Base-by-base conservation (phyloP, 2,888 invertebrate species). In the Lithophane socia region DNA sequence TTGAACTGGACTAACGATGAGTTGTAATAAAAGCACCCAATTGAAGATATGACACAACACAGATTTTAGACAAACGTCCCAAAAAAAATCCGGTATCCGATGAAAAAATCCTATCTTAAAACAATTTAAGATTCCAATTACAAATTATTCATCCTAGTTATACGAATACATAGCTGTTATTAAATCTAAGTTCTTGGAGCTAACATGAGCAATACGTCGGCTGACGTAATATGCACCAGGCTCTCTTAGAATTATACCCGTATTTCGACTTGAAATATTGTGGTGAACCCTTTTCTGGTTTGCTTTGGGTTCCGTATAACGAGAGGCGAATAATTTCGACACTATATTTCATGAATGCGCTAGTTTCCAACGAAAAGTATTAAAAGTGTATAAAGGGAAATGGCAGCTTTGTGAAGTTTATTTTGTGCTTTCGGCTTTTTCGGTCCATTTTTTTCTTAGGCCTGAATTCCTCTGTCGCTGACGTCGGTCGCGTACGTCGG, bases 221-320 rank as follows among this genome's bases (percentile, higher is more conserved):
- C 29, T 44, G 56, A 21, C 63, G 52, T 49, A 54, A 37, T 29
- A 75, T 82, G 67, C 75, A 83, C 56, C 16, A 18, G 65, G 47
- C 42, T 54, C 52, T 37, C 58, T 52, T 63, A 24, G 66, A 80
- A 83, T 73, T 77, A 80, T 84, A 80, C 69, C 66, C 75, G 72
- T 83, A 67, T 84, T 75, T 75, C 77, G 73, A 66, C 61, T 66
- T 73, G 77, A 74, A 67, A 77, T 74, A 73, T 52, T 63, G 58
- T 47, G 80, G 74, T 49, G 37, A 73, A 69, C 84, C 84, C 80
- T 77, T 77, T 75, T 64, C 73, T 70, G 37, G 68, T 68, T 74
- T 13, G 12, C 60, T 56, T 66, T 54, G 21, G 52, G n/a, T 70
- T 63, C 54, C 16, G 16, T 64, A 60, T 60, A 79, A 67, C 66